These are phyloP conservation scores for Chrysopa pallens DNA, from an alignment of 1,140 invertebrate species.

Conservation along the genomic window DNA sequence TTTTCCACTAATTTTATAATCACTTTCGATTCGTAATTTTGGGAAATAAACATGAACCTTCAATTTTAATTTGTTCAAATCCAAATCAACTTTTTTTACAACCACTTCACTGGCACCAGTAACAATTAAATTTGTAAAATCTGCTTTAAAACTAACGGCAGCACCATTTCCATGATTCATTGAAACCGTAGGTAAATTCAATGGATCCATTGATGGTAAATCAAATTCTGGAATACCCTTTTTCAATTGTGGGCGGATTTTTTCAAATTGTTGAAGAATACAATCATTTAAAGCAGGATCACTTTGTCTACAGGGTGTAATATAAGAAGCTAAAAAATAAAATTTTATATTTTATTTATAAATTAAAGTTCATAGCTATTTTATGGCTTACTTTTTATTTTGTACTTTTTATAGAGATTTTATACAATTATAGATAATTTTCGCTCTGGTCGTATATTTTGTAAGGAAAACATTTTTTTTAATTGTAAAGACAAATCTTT, in stretches of 20 bases:
- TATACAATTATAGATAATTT: too few relatives aligned
- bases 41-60: not conserved
- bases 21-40: not conserved
- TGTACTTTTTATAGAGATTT: too few relatives aligned
- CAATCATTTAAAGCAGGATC: not conserved
- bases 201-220: conserved; percentile 1
- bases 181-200: not conserved
- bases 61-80: not conserved
- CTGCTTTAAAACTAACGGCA: not conserved
- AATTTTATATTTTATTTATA: not conserved
- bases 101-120: not conserved
- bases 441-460: too few relatives aligned
- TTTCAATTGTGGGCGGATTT: not conserved
- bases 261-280: not conserved
- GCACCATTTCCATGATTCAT: not conserved
- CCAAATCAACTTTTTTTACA: not conserved
- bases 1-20: not conserved
- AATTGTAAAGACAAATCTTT: too few relatives aligned
- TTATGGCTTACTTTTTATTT: too few relatives aligned
- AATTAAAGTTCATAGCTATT: too few relatives aligned
- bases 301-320: not conserved
- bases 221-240: conserved; percentile 1
- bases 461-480: too few relatives aligned
- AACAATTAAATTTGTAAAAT: not conserved
- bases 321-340: not conserved